These are phyloP conservation scores for Notamacropus eugenii DNA, from an alignment of 2,797 vertebrate genomes.

Conservation along the genomic window DNA sequence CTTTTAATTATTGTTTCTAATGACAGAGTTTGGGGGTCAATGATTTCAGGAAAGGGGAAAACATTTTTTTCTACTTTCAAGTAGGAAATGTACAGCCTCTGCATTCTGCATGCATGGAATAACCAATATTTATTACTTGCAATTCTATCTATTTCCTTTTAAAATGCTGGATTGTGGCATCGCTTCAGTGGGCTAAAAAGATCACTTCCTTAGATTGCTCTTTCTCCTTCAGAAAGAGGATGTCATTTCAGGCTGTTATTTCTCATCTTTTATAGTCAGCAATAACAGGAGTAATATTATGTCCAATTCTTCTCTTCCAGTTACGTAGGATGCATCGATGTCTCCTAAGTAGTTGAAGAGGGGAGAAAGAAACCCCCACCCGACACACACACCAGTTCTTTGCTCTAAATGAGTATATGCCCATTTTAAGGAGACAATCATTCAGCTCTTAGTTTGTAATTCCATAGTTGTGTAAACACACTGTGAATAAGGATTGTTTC, in stretches of 20 bases:
- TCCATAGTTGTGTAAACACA: background rate
- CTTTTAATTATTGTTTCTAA: constrained; percentile 87
- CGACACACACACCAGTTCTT: background rate
- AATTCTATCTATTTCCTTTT: constrained; percentile 22
- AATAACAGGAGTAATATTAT: background rate
- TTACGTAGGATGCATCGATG: background rate
- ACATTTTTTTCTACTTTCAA: constrained; percentile 68
- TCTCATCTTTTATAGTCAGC: background rate
- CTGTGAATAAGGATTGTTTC: background rate
- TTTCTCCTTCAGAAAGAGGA: constrained; percentile 4
- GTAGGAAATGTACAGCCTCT: background rate
- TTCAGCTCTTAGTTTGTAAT: constrained; percentile 29
- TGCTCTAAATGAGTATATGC: constrained; percentile 5
- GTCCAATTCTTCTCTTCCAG: background rate
- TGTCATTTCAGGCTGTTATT: constrained; percentile 6
- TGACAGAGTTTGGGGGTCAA: constrained; percentile 82
- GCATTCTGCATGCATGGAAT: background rate
- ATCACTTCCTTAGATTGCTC: constrained; percentile 2
- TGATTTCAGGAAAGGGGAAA: constrained; percentile 77
- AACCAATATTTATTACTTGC: constrained; percentile 29
- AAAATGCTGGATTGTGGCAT: constrained; percentile 25
- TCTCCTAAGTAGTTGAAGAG: background rate
- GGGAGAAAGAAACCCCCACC: background rate
- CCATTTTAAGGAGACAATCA: constrained; percentile 16
- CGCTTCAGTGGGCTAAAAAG: constrained; percentile 52